Base-by-base conservation (phyloP, 1,140 invertebrate genomes). In the Lucilia sericata region DNA sequence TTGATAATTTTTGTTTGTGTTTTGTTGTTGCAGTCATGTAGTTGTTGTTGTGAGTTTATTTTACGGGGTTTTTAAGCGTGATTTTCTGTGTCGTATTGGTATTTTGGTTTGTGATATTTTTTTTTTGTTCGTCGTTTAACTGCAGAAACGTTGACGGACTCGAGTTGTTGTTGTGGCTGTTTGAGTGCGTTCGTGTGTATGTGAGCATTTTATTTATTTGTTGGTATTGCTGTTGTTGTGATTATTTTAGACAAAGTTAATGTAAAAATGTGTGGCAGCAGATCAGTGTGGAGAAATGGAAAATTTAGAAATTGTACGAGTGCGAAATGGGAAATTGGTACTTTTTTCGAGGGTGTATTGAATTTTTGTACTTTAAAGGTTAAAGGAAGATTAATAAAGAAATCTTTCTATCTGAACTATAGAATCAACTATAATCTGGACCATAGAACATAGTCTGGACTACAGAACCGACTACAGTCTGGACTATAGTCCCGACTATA, bases 41-140 rank as follows among this genome's bases (percentile, higher is more conserved):
- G 65, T 49, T 80, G 76, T 25, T 49, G 42, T 5, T 34, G 30
- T 42, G 34, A n/a, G 34, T 76, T 21, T 49, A 80, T 49, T 51
- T 80, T 80, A 80, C 76, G 76, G 76, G 42, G 76, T 49, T 80
- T 80, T 80, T 80, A 80, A 80, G 76, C 76, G 76, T 80, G 76
- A 80, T 80, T 80, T 80, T 80, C 21, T 49, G n/a, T 47, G 25
- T 80, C 42, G 42, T 42, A 42, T 14, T 55, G 7, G 13, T 14
- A 55, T 55, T 55, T 55, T 55, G 51, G 51, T 55, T 55, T 55
- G 17, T 55, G 51, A 55, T 55, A 13, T 55, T 55, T 55, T 42
- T 42, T 2, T 30, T 30, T 30, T 30, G 25, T 30, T 30, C 25
- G 25, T 42, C 42, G 10, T 42, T 42, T 60, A 60, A 14, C 55